Percentiles rank a stretch among this genome's conserved stretches.
These are phyloP conservation scores for Contarinia nasturtii DNA, from an alignment of 1,140 invertebrate genomes.

Conservation along the genomic window DNA sequence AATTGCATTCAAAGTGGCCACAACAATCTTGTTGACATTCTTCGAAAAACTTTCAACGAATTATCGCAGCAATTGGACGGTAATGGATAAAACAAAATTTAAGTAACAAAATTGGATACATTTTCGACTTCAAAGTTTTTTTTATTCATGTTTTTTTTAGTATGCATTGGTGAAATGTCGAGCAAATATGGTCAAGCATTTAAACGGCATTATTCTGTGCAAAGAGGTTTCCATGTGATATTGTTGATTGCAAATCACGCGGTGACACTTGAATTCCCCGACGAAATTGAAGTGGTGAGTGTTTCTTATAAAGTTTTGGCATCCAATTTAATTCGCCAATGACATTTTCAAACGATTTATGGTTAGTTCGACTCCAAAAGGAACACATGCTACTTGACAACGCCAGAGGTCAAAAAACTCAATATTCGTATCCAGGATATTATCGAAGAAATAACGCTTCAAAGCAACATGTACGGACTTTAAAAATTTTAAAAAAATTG, in stretches of 20 bases:
- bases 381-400: conserved; percentile 28
- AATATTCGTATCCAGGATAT: conserved; percentile 50
- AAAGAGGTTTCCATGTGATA: background rate
- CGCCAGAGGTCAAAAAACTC: conserved; percentile 47
- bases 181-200: background rate
- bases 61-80: too few species aligned
- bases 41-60: too few species aligned
- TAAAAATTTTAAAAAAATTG: background rate
- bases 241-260: background rate
- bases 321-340: background rate
- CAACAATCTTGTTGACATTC: background rate
- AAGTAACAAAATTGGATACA: too few species aligned
- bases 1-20: background rate
- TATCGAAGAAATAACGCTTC: conserved; percentile 54
- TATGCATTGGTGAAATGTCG: too few species aligned
- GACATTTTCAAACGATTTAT: background rate
- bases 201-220: background rate
- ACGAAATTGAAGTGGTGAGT: conserved; percentile 32
- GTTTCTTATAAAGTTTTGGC: background rate
- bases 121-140: too few species aligned
- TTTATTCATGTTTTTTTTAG: too few species aligned
- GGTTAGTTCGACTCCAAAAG: conserved; percentile 23
- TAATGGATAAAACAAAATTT: too few species aligned
- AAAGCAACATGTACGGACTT: conserved; percentile 53
- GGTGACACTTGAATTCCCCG: conserved; percentile 25